These are phyloP conservation scores for Danionella dracula DNA, from an alignment of 2,797 vertebrate genomes.

Conservation along the genomic window DNA sequence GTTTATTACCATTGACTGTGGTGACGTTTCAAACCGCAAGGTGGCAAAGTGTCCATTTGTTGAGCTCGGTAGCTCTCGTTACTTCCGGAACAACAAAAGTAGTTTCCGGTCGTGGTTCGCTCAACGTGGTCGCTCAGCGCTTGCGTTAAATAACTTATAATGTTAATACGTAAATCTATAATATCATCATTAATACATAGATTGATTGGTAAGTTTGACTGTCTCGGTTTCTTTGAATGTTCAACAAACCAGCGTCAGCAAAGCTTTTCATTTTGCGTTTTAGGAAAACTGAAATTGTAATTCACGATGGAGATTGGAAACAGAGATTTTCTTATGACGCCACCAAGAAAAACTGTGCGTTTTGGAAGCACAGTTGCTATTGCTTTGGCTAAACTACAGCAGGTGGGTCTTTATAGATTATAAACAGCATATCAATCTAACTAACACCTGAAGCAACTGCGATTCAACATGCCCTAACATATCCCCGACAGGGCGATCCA, in stretches of 20 bases:
- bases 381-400: constrained; percentile 75
- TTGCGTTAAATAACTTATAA: not conserved
- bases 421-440: too few species aligned
- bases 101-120: not conserved
- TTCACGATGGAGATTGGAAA: constrained; percentile 63
- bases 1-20: too few species aligned
- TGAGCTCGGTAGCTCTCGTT: not conserved
- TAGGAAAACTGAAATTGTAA: not conserved
- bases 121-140: not conserved
- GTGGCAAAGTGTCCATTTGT: not conserved
- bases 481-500: constrained; percentile 73
- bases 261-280: not conserved
- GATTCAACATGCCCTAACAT: not conserved
- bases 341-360: constrained; percentile 83
- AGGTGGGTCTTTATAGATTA: constrained; percentile 58
- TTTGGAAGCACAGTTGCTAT: constrained; percentile 83
- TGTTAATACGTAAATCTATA: not conserved
- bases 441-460: too few species aligned
- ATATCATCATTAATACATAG: not conserved
- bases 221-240: too few species aligned
- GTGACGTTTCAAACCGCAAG: not conserved
- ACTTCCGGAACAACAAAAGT: constrained; percentile 11
- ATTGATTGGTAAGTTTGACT: not conserved
- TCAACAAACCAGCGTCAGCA: too few species aligned
- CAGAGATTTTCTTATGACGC: constrained; percentile 77